A percentile compares a stretch with the other conserved stretches of the same genome.
Conservation (phyloP, 1,140 invertebrate genomes). For the Tetraneura akinire region DNA sequence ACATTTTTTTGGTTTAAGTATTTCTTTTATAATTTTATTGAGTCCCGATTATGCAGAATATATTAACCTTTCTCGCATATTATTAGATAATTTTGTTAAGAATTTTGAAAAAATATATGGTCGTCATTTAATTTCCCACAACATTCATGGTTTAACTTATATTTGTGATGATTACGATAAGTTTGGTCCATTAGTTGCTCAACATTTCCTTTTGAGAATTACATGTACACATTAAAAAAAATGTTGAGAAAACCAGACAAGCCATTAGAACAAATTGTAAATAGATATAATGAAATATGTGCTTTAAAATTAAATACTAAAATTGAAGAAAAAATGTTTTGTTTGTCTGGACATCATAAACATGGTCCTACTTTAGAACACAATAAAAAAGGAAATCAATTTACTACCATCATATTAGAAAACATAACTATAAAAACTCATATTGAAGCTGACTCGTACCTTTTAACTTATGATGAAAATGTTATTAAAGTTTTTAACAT, state of each 20-base stretch:
- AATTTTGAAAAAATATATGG: too few relatives aligned
- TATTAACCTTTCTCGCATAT: too few relatives aligned
- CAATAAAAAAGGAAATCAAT: not conserved
- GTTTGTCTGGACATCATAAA: not conserved
- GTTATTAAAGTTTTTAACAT: not conserved
- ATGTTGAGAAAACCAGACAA: conserved; percentile 55
- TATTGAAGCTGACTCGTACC: not conserved
- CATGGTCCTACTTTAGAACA: not conserved
- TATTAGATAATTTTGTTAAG: too few relatives aligned
- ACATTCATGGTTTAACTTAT: too few relatives aligned
- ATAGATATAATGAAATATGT: conserved; percentile 47
- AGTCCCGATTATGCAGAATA: too few relatives aligned
- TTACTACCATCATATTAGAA: not conserved
- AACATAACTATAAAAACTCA: not conserved
- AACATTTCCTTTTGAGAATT: conserved; percentile 59
- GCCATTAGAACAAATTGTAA: too few relatives aligned
- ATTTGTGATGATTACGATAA: too few relatives aligned
- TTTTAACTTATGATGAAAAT: not conserved
- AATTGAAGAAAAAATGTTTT: not conserved
- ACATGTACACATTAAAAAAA: conserved; percentile 58
- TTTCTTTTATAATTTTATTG: too few relatives aligned
- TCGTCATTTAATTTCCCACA: too few relatives aligned
- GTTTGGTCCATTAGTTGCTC: too few relatives aligned
- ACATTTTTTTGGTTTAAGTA: too few relatives aligned
- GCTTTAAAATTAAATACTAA: not conserved